A percentile compares a stretch with the other conserved stretches of the same genome.
Conservation (phyloP, 2,113 vertebrate species). For the Tachysurus fulvidraco region DNA sequence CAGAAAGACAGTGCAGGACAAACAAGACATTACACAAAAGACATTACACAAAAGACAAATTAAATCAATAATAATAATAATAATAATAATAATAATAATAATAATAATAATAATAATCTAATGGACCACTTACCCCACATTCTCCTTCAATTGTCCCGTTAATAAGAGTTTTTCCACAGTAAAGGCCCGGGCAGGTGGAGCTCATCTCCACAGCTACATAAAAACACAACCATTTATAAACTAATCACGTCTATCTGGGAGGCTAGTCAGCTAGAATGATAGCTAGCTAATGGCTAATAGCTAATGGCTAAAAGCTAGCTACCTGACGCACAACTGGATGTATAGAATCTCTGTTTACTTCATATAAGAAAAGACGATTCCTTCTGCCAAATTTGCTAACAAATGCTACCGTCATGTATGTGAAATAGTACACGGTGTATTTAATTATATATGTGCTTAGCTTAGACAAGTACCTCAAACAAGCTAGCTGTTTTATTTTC, state of each 20-base stretch:
- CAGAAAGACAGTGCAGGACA: too few relatives aligned
- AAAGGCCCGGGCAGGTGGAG: constrained; percentile 85
- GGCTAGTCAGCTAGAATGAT: constrained; percentile 8
- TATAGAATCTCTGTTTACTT: not conserved
- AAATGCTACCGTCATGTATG: not conserved
- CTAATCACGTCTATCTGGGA: not conserved
- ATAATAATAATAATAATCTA: not conserved
- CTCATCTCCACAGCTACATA: constrained; percentile 81
- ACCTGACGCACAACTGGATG: not conserved
- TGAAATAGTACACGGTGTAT: not conserved
- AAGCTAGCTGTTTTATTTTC: not conserved
- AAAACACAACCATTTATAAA: constrained; percentile 25
- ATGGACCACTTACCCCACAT: constrained; percentile 82
- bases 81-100: not conserved
- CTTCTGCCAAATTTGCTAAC: not conserved
- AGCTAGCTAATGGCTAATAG: not conserved
- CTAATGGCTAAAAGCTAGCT: not conserved
- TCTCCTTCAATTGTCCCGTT: constrained; percentile 77
- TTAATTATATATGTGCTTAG: not conserved
- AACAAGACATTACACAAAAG: too few relatives aligned
- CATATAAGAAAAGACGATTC: not conserved
- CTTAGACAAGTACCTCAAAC: not conserved
- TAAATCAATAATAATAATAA: not conserved
- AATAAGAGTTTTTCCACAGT: constrained; percentile 81
- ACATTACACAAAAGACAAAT: too few relatives aligned